A percentile compares a stretch with the other conserved stretches of the same genome.
Evolutionary conservation across 1,140 invertebrate species (phyloP).

Genomic region (Archivesica marissinica): DNA sequence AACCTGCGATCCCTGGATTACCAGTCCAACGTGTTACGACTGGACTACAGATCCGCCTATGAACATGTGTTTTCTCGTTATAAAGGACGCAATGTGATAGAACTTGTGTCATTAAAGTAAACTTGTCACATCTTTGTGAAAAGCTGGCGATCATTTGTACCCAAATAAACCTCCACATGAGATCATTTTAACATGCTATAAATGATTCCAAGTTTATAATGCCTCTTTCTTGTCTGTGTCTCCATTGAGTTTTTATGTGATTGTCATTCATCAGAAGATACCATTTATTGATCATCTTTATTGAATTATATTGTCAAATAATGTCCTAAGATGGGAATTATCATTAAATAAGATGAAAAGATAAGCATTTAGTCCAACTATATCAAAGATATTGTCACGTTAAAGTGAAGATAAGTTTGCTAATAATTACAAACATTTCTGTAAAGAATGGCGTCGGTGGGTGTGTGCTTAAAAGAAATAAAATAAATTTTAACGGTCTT

Average conservation of each 20-base stretch:
- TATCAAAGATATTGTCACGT: conserved; percentile 6
- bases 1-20: no score
- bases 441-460: neutral
- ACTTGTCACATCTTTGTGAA: neutral
- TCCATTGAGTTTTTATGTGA: conserved; percentile 30
- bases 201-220: conserved; percentile 40
- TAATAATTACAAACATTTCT: conserved; percentile 2
- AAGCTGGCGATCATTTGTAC: neutral
- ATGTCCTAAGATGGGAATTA: conserved; percentile 35
- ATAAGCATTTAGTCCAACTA: conserved; percentile 25
- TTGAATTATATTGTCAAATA: conserved; percentile 45
- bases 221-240: conserved; percentile 5
- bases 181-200: conserved; percentile 26
- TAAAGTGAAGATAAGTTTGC: neutral
- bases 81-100: no score
- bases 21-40: no score
- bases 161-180: neutral
- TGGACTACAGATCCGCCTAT: no score
- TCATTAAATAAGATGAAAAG: conserved; percentile 50
- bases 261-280: neutral
- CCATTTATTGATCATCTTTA: conserved; percentile 33
- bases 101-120: neutral
- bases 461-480: neutral
- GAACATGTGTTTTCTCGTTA: no score
- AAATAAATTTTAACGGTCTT: conserved; percentile 1